Evolutionary conservation across 2,797 vertebrate species (phyloP), one percentile per base, ranked within the genome.

Genomic region (Pangasius mekongensis): DNA sequence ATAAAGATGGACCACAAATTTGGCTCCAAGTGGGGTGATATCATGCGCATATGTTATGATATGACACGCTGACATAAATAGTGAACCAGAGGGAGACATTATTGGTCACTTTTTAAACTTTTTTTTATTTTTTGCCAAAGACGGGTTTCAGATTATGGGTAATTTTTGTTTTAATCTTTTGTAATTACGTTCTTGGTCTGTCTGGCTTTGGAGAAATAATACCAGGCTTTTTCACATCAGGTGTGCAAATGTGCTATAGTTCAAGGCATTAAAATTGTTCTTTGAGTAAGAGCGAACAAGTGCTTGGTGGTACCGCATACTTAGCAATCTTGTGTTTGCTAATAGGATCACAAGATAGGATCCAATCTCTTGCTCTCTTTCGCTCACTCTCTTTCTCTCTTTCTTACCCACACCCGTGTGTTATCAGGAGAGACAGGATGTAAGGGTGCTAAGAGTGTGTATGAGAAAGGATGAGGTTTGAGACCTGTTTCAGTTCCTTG

Each of bases 381-480:
- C 56, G 52, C 22, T 84, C 56, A 56, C 60, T 67, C 22, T 58
- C 54, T 82, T 36, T 73, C 67, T 92, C 90, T 88, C 89, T 74
- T 62, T 76, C 49, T 83, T 47, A 69, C 83, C 81, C 36, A 60
- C 83, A 90, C 49, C 56, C n/a, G 27, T 33, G 39, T 54, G 62
- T 83, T 83, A 90, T 90, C 84, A 78, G 49, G 52, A 82, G 49
- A 85, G 64, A 30, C 73, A 87, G 88, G 85, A 71, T 74, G 83
- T 87, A 83, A 62, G 67, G 83, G 20, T 62, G 71, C 80, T 64
- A 56, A 76, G n/a, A 76, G 87, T 64, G 66, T 81, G 77, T 69
- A 85, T 90, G 67, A 74, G 67, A 86, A 87, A 89, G 87, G 83
- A 85, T 88, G 86, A 87, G 80, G 86, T 90, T 71, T 85, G 77